Base-by-base conservation (phyloP, 2,797 vertebrate species). In the Eulemur albifrons region DNA sequence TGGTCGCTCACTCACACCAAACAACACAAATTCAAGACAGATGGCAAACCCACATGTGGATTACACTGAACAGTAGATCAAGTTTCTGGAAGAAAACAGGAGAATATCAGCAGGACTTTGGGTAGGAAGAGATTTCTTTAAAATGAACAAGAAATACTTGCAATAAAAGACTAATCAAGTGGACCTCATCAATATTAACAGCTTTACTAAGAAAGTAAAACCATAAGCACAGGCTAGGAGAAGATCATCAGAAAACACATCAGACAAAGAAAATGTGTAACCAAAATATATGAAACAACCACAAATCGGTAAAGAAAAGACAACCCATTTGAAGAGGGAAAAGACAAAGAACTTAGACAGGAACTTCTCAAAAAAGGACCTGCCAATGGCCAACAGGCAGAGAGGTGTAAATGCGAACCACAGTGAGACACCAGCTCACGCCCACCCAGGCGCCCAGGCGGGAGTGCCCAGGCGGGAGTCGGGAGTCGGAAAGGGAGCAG, bases 251-350 rank as follows among this genome's bases (percentile, higher is more conserved):
- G 57, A 80, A 90, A 59, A 69, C 25, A 59, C 25, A 32, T 70
- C 38, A 76, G 45, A 43, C 59, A 79, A 84, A 65, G 45, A 59
- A 65, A 65, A 76, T 7, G 21, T 45, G 25, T 11, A 25, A 52
- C 21, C 7, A 7, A 81, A 85, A 59, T 35, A 73, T 0, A 2
- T 0, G 1, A 21, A 48, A 69, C 38, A 82, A 35, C 43, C 17
- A 25, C 35, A 61, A 52, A 45, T 59, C 40, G 45, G 2, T 35
- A 20, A 35, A 30, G 93, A 52, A 65, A 59, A n/a, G 57, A 57
- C 23, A 15, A 21, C 21, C 15, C 15, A 6, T 4, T 2, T 25
- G 8, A 43, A 30, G 1, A 23, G 30, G 8, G 3, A 0, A 69
- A 54, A 70, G 20, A 45, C 15, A 40, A n/a, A 38, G 67, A 50